A percentile compares a stretch with the other conserved stretches of the same genome.
phyloP scores from a whole-genome alignment of 2,113 vertebrate species.

The Polyodon spathula region DNA sequence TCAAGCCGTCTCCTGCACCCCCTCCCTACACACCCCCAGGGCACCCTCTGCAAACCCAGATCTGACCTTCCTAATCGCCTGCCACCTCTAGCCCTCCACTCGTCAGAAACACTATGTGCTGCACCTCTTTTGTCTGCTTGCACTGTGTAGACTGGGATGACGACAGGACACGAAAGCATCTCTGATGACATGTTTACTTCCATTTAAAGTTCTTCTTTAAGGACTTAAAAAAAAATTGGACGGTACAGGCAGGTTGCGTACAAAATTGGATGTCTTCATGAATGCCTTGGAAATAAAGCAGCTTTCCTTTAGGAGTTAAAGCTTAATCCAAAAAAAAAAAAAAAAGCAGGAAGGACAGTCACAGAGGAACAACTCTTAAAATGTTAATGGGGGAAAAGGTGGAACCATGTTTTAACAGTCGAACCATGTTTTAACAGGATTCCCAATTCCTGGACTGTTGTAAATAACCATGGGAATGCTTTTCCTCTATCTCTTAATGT shows the following conservation, averaged over 20 bases:
- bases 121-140: constrained; percentile 21
- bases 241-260: constrained; percentile 50
- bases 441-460: constrained; percentile 42
- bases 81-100: constrained; percentile 11
- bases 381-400: constrained; percentile 32
- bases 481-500: constrained; percentile 70
- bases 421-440: constrained; percentile 9
- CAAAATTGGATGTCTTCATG: constrained; percentile 48
- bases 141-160: constrained; percentile 29
- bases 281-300: constrained; percentile 41
- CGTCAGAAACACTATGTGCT: constrained; percentile 32
- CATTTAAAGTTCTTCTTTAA: constrained; percentile 62
- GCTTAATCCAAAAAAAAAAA: too few species aligned
- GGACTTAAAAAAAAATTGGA: constrained; percentile 52
- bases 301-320: too few species aligned
- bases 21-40: constrained; percentile 83
- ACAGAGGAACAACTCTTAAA: constrained; percentile 12
- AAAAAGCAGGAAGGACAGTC: background rate
- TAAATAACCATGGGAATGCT: constrained; percentile 66
- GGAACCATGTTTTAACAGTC: constrained; percentile 23
- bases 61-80: constrained; percentile 52
- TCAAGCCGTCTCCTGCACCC: constrained; percentile 86
- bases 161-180: constrained; percentile 32
- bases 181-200: constrained; percentile 59
- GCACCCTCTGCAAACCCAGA: constrained; percentile 79